Evolutionary conservation across 2,113 vertebrate genomes (phyloP).

Genomic region (Centropus unirufus): DNA sequence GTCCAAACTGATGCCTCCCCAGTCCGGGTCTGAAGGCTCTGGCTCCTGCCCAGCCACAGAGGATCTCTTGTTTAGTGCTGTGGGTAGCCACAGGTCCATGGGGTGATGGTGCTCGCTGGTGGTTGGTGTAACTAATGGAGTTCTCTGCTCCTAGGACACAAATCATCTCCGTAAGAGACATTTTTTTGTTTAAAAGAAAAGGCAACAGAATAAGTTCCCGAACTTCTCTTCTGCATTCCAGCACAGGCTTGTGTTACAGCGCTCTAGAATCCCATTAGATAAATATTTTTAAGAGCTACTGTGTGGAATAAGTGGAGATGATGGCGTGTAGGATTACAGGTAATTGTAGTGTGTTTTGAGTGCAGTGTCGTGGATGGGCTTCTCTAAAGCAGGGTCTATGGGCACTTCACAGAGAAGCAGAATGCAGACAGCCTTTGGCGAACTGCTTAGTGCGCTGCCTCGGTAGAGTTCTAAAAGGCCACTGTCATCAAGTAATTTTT

Average conservation of each 20-base stretch:
- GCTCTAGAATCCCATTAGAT: background rate
- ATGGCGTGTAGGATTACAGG: background rate
- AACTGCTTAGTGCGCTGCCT: background rate
- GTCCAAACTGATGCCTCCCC: background rate
- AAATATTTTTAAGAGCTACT: slow-evolving; percentile 22
- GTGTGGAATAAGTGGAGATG: background rate
- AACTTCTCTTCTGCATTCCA: background rate
- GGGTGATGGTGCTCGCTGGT: background rate
- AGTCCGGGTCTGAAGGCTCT: background rate
- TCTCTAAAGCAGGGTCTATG: background rate
- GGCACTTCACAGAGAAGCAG: background rate
- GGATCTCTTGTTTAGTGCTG: background rate
- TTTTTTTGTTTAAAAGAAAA: background rate
- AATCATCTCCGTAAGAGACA: background rate
- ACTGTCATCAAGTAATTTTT: slow-evolving; percentile 64
- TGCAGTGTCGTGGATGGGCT: background rate
- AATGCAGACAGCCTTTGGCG: slow-evolving; percentile 29
- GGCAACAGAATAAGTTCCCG: background rate
- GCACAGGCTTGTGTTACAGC: background rate
- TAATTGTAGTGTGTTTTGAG: background rate
- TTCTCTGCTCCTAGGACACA: background rate
- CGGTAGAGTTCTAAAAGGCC: slow-evolving; percentile 22
- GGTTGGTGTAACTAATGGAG: background rate
- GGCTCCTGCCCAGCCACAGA: background rate
- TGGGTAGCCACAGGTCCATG: background rate